Base-by-base conservation (phyloP, 2,113 vertebrate genomes). In the Eulemur macaco region DNA sequence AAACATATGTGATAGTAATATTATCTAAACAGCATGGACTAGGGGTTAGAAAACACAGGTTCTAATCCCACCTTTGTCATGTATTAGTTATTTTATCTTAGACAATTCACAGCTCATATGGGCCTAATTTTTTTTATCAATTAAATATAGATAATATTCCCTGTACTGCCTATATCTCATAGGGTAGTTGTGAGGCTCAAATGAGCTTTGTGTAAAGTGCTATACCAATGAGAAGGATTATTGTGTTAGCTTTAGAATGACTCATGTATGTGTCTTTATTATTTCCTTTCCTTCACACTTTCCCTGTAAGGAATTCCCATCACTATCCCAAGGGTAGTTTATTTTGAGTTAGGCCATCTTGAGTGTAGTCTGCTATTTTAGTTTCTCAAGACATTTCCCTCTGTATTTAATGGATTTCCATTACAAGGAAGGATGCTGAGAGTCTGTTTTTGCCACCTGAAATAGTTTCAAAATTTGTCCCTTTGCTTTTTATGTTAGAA, bases 341-440 rank as follows among this genome's bases (percentile, higher is more conserved):
- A 42, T 95, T 96, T 97, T 92, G 60, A 87, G 47, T 68, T 68
- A 37, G 66, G 47, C 54, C 76, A 91, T 94, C 71, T 92, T 97
- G 52, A 90, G 45, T 96, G 58, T 95, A 58, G 64, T 76, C 69
- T 96, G 77, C 50, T 94, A 84, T 96, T 96, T 97, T 96, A 69
- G 50, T 94, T 97, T 92, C 54, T 91, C 7, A 92, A 86, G 66
- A 89, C 34, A 89, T 97, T 94, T 96, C 13, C 6, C 18, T 91
- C 89, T 85, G 34, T 50, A 82, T 93, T 95, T 94, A 87, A 92
- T 96, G 23, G 39, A 71, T 89, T 95, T 94, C 21, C 11, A 25
- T 87, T 71, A 76, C 1, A 81, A 25, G 20, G 20, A 83, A 94
- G 18, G 58, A 96, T 85, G 25, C 37, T 8, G 13, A 92, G n/a